These are phyloP conservation scores for Aphelinus atriplicis DNA, from an alignment of 1,140 invertebrate species.

Conservation along the genomic window DNA sequence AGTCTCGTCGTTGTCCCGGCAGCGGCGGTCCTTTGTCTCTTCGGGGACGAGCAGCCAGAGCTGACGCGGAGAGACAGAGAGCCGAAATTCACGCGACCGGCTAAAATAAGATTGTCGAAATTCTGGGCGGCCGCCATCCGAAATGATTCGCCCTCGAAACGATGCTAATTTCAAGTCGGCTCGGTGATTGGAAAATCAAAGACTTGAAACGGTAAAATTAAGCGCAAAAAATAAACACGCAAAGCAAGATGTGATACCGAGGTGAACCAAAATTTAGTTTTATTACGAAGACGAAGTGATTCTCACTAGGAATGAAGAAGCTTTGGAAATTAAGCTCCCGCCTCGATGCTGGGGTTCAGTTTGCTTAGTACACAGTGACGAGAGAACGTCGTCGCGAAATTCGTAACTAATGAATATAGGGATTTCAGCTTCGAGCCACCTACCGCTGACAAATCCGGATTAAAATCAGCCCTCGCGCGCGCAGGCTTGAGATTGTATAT, in stretches of 20 bases:
- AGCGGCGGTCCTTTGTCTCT: slow-evolving; percentile 34
- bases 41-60: slow-evolving; percentile 6
- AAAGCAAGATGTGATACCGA: no score
- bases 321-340: slow-evolving; percentile 6
- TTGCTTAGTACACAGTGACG: not conserved
- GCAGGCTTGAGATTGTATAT: no score
- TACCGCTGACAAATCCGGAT: slow-evolving; percentile 45
- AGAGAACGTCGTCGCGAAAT: slow-evolving; percentile 43
- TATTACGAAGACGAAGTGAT: no score
- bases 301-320: no score
- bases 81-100: not conserved
- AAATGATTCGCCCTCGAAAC: not conserved
- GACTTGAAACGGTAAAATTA: not conserved
- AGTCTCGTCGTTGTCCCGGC: slow-evolving; percentile 36
- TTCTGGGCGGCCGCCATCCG: slow-evolving; percentile 8
- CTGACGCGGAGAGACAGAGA: not conserved
- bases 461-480: slow-evolving; percentile 51
- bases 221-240: no score
- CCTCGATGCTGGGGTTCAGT: slow-evolving; percentile 13
- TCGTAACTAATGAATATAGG: slow-evolving; percentile 50
- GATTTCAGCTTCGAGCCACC: slow-evolving; percentile 44
- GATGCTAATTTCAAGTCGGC: slow-evolving; percentile 5
- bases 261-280: no score
- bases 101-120: slow-evolving; percentile 22
- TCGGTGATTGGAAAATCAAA: not conserved